A percentile compares a stretch with the other conserved stretches of the same genome.
phyloP scores from a whole-genome alignment of 2,888 invertebrate genomes.

The Iselma pallidipennis region DNA sequence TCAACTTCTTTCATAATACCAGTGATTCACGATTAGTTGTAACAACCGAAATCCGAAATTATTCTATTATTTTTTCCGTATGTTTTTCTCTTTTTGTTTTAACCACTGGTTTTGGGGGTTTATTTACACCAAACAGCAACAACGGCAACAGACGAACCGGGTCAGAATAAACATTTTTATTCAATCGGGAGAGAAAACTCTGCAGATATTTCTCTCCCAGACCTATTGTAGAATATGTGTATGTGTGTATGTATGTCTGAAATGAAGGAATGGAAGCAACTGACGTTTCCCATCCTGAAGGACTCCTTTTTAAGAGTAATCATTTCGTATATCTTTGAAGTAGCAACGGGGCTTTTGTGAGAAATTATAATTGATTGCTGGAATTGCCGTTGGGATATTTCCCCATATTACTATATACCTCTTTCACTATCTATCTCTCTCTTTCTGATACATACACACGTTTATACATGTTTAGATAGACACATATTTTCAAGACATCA shows the following conservation, averaged over 20 bases:
- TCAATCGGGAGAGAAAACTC: constrained; percentile 16
- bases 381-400: constrained; percentile 22
- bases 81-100: not conserved
- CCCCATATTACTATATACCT: not conserved
- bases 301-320: constrained; percentile 29
- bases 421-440: not conserved
- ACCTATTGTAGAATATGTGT: not conserved
- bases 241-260: not conserved
- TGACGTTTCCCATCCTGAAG: constrained; percentile 31
- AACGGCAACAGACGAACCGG: not conserved
- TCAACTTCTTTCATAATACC: not conserved
- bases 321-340: constrained; percentile 35
- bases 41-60: not conserved
- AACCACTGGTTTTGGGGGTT: not conserved
- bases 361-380: constrained; percentile 38
- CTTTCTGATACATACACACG: not conserved
- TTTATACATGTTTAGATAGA: not conserved
- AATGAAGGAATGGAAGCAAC: constrained; percentile 21
- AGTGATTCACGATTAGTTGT: not conserved
- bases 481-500: not conserved
- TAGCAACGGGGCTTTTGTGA: constrained; percentile 29
- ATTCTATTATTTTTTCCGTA: not conserved
- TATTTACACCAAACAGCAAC: not conserved
- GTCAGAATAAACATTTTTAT: constrained; percentile 26
- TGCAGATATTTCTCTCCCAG: not conserved